A percentile compares a stretch with the other conserved stretches of the same genome.
phyloP scores from a whole-genome alignment of 2,888 invertebrate species.

The Strigamia transsilvanica region DNA sequence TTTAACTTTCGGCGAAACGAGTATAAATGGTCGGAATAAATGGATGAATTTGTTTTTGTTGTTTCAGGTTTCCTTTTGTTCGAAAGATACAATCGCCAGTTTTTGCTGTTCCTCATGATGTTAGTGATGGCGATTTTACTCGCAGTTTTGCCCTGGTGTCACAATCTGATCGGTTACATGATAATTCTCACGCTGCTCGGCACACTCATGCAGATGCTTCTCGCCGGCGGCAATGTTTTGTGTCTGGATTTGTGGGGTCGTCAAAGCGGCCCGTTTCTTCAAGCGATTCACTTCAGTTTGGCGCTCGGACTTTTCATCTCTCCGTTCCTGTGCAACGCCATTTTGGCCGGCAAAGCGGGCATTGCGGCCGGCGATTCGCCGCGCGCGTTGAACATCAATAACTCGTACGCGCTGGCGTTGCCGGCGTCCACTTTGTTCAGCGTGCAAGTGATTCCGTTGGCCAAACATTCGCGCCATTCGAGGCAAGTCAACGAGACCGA shows the following conservation, averaged over 20 bases:
- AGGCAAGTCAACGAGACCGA: background rate
- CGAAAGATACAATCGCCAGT: slow-evolving; percentile 62
- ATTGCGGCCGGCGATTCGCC: background rate
- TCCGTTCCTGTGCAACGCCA: slow-evolving; percentile 65
- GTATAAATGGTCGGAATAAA: too few species aligned
- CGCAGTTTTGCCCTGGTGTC: slow-evolving; percentile 64
- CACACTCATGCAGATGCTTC: slow-evolving; percentile 64
- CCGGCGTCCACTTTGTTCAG: slow-evolving; percentile 48
- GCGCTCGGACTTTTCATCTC: slow-evolving; percentile 66
- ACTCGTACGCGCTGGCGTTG: background rate
- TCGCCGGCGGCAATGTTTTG: slow-evolving; percentile 65
- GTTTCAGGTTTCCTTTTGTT: slow-evolving; percentile 60
- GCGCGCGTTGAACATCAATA: background rate
- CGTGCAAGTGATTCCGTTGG: background rate
- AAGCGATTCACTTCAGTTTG: slow-evolving; percentile 66
- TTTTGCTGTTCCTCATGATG: slow-evolving; percentile 63
- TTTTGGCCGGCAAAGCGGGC: slow-evolving; percentile 59
- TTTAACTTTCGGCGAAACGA: background rate
- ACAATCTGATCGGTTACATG: slow-evolving; percentile 56
- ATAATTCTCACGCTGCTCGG: slow-evolving; percentile 63
- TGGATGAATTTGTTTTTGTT: too few species aligned
- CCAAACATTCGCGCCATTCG: background rate
- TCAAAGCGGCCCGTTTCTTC: slow-evolving; percentile 65
- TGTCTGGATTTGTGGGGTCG: slow-evolving; percentile 62
- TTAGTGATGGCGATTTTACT: slow-evolving; percentile 64